Percentiles rank a stretch among this genome's conserved stretches.
Conservation (phyloP, 2,797 vertebrate genomes). For the Taeniopygia guttata region DNA sequence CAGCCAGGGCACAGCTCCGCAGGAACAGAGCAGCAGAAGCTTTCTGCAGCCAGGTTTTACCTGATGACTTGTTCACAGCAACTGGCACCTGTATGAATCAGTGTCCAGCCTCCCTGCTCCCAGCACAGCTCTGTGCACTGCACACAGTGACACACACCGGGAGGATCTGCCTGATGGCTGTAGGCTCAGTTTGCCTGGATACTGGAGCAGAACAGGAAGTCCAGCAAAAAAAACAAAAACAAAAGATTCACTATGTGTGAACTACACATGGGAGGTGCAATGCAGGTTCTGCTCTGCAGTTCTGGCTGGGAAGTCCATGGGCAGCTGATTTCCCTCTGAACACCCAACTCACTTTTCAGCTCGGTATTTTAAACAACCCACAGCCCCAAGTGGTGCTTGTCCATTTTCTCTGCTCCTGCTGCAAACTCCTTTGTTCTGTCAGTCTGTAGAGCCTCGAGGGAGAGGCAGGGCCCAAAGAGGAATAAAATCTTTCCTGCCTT, state of each 20-base stretch:
- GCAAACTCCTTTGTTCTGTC: background rate
- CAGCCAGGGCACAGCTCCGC: background rate
- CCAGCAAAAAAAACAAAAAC: background rate
- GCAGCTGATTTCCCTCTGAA: background rate
- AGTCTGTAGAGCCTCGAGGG: background rate
- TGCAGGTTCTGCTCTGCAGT: background rate
- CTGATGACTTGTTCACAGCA: background rate
- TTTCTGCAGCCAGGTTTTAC: too few species aligned
- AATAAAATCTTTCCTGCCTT: background rate
- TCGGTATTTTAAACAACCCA: background rate
- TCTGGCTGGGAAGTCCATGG: background rate
- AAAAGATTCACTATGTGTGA: background rate
- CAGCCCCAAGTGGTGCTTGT: background rate
- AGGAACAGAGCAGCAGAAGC: background rate
- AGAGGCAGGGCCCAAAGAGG: background rate
- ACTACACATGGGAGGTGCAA: accelerated
- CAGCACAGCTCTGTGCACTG: background rate
- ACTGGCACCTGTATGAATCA: background rate
- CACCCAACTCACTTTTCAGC: background rate
- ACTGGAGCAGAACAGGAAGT: background rate
- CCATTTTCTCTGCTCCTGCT: background rate
- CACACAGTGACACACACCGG: accelerated
- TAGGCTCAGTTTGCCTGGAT: background rate
- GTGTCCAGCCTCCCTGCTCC: background rate
- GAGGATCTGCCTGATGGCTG: background rate